phyloP scores from a whole-genome alignment of 2,113 vertebrate species.

The Scatophagus argus region DNA sequence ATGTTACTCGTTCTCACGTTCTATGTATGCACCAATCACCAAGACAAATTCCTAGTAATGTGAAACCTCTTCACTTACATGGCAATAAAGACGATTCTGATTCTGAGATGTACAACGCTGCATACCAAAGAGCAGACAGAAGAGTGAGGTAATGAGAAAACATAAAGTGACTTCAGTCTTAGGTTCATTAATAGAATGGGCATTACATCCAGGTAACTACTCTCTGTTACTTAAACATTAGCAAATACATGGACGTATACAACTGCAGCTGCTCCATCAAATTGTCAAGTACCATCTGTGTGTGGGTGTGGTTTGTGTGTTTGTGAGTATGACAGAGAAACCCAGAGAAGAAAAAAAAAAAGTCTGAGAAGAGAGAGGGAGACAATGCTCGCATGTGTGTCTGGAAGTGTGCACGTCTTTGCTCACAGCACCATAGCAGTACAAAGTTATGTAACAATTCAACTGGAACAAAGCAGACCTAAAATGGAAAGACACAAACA shows the following conservation, averaged over 20 bases:
- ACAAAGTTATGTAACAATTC: conserved; percentile 32
- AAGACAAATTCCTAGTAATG: too few relatives aligned
- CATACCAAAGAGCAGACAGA: neutral
- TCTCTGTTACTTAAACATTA: conserved; percentile 15
- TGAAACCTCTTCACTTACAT: too few relatives aligned
- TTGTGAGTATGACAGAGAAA: conserved; percentile 23
- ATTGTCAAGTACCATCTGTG: conserved; percentile 40
- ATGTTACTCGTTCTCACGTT: too few relatives aligned
- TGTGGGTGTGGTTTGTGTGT: conserved; percentile 19
- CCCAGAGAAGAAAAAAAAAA: conserved; percentile 17
- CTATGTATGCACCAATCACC: too few relatives aligned
- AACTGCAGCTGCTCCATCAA: conserved; percentile 18
- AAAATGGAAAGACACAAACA: conserved; percentile 24
- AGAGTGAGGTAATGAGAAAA: neutral
- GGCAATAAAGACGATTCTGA: too few relatives aligned
- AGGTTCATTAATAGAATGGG: neutral
- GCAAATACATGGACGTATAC: conserved; percentile 11
- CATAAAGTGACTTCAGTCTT: neutral
- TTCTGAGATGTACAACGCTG: too few relatives aligned
- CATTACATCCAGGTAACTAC: conserved; percentile 9
- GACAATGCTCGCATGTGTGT: conserved; percentile 1
- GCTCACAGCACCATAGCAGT: conserved; percentile 1
- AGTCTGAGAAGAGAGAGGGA: conserved; percentile 17
- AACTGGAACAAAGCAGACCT: conserved; percentile 23
- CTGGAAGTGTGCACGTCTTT: neutral